Evolutionary conservation across 2,113 vertebrate species (phyloP).

Genomic region (Rhabdomys dilectus): DNA sequence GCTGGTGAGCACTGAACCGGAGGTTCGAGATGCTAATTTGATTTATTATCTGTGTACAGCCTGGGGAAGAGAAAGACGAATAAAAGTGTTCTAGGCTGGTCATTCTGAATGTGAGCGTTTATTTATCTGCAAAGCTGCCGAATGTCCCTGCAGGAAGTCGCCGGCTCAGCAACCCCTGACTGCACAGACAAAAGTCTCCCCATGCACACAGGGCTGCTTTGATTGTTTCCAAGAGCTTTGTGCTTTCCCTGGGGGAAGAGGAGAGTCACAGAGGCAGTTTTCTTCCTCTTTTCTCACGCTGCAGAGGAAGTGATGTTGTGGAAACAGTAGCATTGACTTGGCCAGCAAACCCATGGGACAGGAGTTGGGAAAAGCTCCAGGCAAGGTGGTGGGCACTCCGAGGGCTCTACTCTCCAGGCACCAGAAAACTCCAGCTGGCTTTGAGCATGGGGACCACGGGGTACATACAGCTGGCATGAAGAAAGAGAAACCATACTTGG

Average conservation of each 20-base stretch:
- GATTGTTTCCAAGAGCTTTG: slow-evolving; percentile 80
- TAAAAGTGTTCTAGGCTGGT: slow-evolving; percentile 81
- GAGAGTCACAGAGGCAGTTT: slow-evolving; percentile 65
- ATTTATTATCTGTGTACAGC: slow-evolving; percentile 82
- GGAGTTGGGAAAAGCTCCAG: neutral
- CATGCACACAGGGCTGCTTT: slow-evolving; percentile 73
- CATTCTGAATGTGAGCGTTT: slow-evolving; percentile 80
- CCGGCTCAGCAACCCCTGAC: slow-evolving; percentile 69
- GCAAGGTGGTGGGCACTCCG: neutral
- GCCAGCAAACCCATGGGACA: slow-evolving; percentile 46
- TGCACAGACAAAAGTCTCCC: slow-evolving; percentile 80
- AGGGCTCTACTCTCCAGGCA: neutral
- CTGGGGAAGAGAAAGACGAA: slow-evolving; percentile 79
- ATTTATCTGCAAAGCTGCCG: slow-evolving; percentile 80
- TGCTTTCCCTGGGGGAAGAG: slow-evolving; percentile 80
- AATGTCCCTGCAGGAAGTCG: slow-evolving; percentile 81
- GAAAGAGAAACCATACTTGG: slow-evolving; percentile 11
- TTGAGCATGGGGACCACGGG: neutral
- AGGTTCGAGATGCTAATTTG: slow-evolving; percentile 78
- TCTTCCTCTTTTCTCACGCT: slow-evolving; percentile 83
- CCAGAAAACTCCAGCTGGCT: neutral
- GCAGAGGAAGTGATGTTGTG: slow-evolving; percentile 81
- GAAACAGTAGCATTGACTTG: slow-evolving; percentile 73
- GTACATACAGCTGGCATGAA: neutral
- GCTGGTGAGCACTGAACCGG: slow-evolving; percentile 50